Conservation (phyloP, 2,888 invertebrate species). For the Byasa hedistus region DNA sequence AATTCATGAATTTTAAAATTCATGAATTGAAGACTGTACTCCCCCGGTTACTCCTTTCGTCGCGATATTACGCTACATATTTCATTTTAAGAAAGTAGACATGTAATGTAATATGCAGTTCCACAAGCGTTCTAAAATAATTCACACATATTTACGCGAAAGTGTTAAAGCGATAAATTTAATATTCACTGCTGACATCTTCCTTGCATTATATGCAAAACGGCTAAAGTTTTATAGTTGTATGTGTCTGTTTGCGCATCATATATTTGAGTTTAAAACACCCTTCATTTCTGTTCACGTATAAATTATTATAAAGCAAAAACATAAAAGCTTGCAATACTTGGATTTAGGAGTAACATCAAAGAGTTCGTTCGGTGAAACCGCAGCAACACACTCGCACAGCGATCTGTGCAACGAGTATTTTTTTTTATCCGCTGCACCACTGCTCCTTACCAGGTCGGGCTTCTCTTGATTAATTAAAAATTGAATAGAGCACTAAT, state of each 20-base stretch:
- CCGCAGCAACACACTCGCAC: constrained; percentile 50
- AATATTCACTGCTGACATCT: constrained; percentile 47
- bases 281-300: constrained; percentile 43
- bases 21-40: not conserved
- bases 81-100: not conserved
- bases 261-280: constrained; percentile 54
- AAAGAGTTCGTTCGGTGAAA: constrained; percentile 61
- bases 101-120: constrained; percentile 20
- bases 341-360: constrained; percentile 63
- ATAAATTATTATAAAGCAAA: constrained; percentile 63
- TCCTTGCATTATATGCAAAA: constrained; percentile 56
- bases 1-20: not conserved
- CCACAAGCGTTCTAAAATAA: constrained; percentile 28
- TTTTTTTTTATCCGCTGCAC: constrained; percentile 32
- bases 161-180: constrained; percentile 37
- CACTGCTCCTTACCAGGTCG: constrained; percentile 37
- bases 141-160: constrained; percentile 31
- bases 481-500: constrained; percentile 66
- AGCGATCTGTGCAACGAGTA: constrained; percentile 27
- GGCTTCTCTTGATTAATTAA: constrained; percentile 58
- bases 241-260: constrained; percentile 52
- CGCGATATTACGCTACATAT: not conserved
- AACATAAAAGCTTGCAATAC: constrained; percentile 59
- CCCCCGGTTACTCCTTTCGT: not conserved
- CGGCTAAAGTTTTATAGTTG: constrained; percentile 56